Conservation (phyloP, 2,888 invertebrate species). For the Plagodis dolabraria region DNA sequence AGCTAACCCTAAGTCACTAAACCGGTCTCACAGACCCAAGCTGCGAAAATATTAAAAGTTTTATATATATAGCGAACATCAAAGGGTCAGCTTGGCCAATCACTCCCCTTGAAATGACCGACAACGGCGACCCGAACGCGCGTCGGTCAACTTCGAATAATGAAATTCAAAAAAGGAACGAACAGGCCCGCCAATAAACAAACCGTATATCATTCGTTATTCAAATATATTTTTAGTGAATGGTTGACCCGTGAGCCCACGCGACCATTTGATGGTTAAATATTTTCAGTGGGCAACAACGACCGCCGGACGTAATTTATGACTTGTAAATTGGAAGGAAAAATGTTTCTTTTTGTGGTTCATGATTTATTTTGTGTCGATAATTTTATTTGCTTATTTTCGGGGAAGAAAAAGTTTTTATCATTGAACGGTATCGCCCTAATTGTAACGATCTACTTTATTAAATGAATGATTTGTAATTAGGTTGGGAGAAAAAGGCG, state of each 20-base stretch:
- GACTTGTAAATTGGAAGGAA: slow-evolving; percentile 63
- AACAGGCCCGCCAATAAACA: slow-evolving; percentile 83
- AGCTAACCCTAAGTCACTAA: slow-evolving; percentile 50
- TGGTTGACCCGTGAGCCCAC: slow-evolving; percentile 82
- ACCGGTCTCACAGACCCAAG: slow-evolving; percentile 70
- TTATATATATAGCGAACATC: slow-evolving; percentile 70
- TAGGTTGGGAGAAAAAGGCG: slow-evolving; percentile 79
- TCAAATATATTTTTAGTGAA: slow-evolving; percentile 80
- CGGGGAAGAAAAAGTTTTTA: slow-evolving; percentile 22
- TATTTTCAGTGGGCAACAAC: slow-evolving; percentile 78
- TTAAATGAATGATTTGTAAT: slow-evolving; percentile 80
- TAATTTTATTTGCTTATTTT: slow-evolving; percentile 33
- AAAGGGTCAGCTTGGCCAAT: slow-evolving; percentile 71
- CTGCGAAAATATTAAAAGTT: slow-evolving; percentile 77
- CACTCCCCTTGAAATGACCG: slow-evolving; percentile 69
- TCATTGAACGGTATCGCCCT: slow-evolving; percentile 52
- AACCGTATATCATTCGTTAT: slow-evolving; percentile 84
- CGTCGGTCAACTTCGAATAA: slow-evolving; percentile 75
- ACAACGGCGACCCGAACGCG: slow-evolving; percentile 73
- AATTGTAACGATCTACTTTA: slow-evolving; percentile 77
- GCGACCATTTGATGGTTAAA: slow-evolving; percentile 81
- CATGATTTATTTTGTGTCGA: slow-evolving; percentile 33
- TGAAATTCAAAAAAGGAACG: slow-evolving; percentile 78
- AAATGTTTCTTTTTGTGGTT: slow-evolving; percentile 41
- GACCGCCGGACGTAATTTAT: slow-evolving; percentile 74